A percentile compares a stretch with the other conserved stretches of the same genome.
Evolutionary conservation across 2,888 invertebrate genomes (phyloP).

Genomic region (Metalampra italica): DNA sequence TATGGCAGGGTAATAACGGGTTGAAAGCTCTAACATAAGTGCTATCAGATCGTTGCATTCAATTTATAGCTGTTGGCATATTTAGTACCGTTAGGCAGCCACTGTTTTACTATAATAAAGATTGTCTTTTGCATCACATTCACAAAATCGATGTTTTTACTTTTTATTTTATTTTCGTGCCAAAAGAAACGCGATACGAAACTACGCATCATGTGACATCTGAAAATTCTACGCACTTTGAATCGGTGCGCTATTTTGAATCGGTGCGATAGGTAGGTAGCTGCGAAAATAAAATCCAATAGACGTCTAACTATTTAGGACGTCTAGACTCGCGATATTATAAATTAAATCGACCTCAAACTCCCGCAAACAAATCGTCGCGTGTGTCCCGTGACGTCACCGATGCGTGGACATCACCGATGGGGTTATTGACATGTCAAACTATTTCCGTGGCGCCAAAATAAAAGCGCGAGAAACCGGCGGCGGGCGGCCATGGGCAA

Average conservation of each 20-base stretch:
- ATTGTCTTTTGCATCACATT: background rate
- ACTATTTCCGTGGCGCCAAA: slow-evolving; percentile 75
- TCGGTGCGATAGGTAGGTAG: slow-evolving; percentile 21
- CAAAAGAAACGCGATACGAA: background rate
- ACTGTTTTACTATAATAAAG: too few relatives aligned
- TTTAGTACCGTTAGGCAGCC: background rate
- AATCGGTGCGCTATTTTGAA: slow-evolving; percentile 11
- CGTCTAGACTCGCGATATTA: slow-evolving; percentile 37
- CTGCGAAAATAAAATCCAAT: slow-evolving; percentile 44
- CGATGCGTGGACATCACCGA: slow-evolving; percentile 62
- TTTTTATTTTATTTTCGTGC: background rate
- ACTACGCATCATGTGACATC: too few relatives aligned
- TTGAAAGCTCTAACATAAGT: slow-evolving; percentile 21
- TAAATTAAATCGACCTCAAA: slow-evolving; percentile 73
- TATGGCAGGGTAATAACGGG: slow-evolving; percentile 35
- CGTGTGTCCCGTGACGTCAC: slow-evolving; percentile 66
- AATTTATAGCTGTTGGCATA: slow-evolving; percentile 26
- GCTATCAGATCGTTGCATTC: slow-evolving; percentile 33
- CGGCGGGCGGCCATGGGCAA: slow-evolving; percentile 25
- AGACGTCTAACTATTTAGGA: slow-evolving; percentile 46
- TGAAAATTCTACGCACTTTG: slow-evolving; percentile 12
- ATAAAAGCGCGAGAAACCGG: slow-evolving; percentile 65
- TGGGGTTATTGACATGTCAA: slow-evolving; percentile 75
- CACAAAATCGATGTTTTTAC: background rate
- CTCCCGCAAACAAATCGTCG: slow-evolving; percentile 49